Evolutionary conservation across 2,113 vertebrate species (phyloP), one percentile per base, ranked within the genome.

Genomic region (Pandion haliaetus): DNA sequence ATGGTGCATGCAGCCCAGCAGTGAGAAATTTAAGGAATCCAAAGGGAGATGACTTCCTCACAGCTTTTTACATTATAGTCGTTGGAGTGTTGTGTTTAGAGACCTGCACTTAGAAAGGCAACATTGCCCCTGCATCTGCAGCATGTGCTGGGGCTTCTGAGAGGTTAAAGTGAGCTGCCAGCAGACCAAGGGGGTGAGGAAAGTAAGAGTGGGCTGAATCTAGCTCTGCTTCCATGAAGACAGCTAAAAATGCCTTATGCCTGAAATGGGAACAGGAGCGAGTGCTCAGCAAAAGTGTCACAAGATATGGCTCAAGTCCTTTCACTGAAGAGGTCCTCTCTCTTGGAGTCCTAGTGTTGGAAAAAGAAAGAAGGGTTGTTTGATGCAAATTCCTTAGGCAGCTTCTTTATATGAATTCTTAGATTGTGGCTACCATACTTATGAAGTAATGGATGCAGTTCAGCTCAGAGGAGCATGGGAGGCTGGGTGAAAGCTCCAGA

Each of bases 351-450:
- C 31, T 23, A 36, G 31, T 20, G 24, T 26, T n/a, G 31, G 52
- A 47, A 69, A 61, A 82, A 70, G 44, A 50, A 90, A 57, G 42
- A 63, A 36, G 8, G 31, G 8, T 14, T 76, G 17, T 61, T 54
- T 86, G 66, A 47, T 36, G 34, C 23, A 81, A 40, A 78, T 87
- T 71, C 52, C 34, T 69, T 77, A 54, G 40, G 28, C 18, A 77
- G 17, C 31, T 85, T 65, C 47, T 82, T 58, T 31, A 8, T 44
- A 58, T 34, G 63, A 81, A 50, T 76, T 69, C 65, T 66, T 34
- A 65, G 67, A 8, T 45, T 31, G n/a, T 74, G 69, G 20, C 38
- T 71, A 3, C 0, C 0, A 13, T 66, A 29, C 4, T 66, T 3
- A 10, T 50, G 49, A 65, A 79, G 18, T 11, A 38, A 38, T 44